Conservation (phyloP, 2,113 vertebrate species). For the Xenus cinereus region DNA sequence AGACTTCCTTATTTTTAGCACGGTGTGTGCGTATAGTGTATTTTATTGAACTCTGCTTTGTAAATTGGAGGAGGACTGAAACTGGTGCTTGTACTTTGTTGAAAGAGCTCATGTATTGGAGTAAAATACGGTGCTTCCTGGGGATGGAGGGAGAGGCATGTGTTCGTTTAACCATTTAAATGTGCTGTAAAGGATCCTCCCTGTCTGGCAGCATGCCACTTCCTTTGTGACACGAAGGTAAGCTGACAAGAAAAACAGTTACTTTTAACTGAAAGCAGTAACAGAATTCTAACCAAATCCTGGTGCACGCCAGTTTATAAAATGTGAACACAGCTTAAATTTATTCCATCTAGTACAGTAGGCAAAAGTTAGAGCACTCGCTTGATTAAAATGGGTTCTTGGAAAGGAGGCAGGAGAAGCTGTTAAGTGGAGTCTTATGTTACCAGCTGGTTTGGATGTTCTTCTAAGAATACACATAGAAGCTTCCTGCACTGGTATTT, state of each 20-base stretch:
- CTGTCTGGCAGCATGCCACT: not conserved
- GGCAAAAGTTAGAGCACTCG: not conserved
- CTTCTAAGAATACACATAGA: not conserved
- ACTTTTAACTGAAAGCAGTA: not conserved
- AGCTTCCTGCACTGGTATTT: not conserved
- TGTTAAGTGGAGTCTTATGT: slow-evolving; percentile 26
- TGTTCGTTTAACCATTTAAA: not conserved
- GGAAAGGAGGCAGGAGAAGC: slow-evolving; percentile 28
- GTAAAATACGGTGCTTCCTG: not conserved
- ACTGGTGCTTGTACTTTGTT: not conserved
- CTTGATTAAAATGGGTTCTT: slow-evolving; percentile 37
- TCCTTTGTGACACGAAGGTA: not conserved
- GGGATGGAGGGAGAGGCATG: not conserved
- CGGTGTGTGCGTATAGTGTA: rapidly evolving
- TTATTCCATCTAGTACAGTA: slow-evolving; percentile 14
- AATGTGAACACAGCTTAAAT: slow-evolving; percentile 21
- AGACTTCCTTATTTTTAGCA: not conserved
- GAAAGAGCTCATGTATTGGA: not conserved
- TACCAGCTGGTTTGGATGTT: slow-evolving; percentile 38
- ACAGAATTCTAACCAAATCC: not conserved
- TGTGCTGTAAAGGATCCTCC: not conserved
- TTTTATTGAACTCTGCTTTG: not conserved
- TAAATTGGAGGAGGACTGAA: not conserved
- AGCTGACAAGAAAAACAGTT: not conserved
- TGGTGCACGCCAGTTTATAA: not conserved